Percentiles rank a stretch among this genome's conserved stretches.
Conservation (phyloP, 2,113 vertebrate species). For the Oncorhynchus mykiss region DNA sequence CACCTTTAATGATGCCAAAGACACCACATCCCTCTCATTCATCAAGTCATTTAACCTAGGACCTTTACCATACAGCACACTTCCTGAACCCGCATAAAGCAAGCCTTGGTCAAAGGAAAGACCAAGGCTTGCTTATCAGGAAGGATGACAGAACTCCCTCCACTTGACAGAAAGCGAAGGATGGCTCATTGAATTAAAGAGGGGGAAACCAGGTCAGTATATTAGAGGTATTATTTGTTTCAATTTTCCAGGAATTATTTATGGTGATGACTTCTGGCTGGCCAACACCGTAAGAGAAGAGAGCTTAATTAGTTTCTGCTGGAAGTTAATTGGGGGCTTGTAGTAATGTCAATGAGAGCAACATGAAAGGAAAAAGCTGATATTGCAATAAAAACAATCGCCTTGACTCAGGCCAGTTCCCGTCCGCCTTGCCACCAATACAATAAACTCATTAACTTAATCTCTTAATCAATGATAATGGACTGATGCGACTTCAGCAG, state of each 20-base stretch:
- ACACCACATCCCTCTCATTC: too few species aligned
- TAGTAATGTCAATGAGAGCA: slow-evolving; percentile 32
- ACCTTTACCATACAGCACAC: neutral
- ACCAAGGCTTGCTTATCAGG: neutral
- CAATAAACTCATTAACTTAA: slow-evolving; percentile 43
- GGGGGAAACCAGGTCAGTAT: neutral
- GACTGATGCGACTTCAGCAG: slow-evolving; percentile 20
- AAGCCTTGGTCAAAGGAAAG: neutral
- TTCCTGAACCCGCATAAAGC: neutral
- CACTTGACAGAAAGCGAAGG: neutral
- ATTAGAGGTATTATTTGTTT: neutral
- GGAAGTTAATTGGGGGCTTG: slow-evolving; percentile 33
- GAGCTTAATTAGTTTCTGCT: slow-evolving; percentile 1
- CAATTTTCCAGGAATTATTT: slow-evolving; percentile 1
- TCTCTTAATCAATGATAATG: slow-evolving; percentile 44
- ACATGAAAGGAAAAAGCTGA: slow-evolving; percentile 39
- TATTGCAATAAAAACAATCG: slow-evolving; percentile 15
- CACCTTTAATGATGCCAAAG: too few species aligned
- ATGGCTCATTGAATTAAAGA: slow-evolving; percentile 3
- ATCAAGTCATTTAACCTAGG: neutral
- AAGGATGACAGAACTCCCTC: neutral
- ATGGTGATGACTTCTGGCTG: neutral
- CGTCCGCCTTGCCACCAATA: slow-evolving; percentile 13
- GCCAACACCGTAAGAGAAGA: slow-evolving; percentile 11
- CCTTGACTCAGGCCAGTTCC: neutral